Conservation (phyloP, 2,888 invertebrate species). For the Caradrina kadenii region DNA sequence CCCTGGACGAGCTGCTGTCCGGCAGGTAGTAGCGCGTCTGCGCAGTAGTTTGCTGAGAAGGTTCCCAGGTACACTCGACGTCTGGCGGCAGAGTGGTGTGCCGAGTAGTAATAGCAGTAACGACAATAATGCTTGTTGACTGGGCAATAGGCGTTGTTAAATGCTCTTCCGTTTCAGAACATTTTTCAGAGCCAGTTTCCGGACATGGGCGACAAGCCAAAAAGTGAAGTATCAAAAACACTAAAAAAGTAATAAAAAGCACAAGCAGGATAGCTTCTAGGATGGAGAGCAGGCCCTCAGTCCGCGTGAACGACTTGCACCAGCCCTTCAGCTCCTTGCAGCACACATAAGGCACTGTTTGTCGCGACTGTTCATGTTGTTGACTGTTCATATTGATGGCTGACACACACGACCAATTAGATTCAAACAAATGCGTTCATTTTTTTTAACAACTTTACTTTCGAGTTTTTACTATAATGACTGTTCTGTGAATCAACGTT, state of each 20-base stretch:
- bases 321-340: constrained; percentile 80
- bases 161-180: neutral
- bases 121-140: neutral
- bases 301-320: constrained; percentile 82
- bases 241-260: constrained; percentile 72
- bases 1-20: neutral
- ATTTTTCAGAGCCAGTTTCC: neutral
- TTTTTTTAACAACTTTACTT: constrained; percentile 6
- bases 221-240: constrained; percentile 79
- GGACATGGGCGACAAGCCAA: constrained; percentile 67
- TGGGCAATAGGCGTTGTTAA: too few species aligned
- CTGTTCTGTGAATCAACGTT: too few species aligned
- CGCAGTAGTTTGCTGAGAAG: constrained; percentile 75
- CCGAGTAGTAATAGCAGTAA: neutral
- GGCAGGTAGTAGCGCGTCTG: constrained; percentile 69
- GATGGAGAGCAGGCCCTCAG: constrained; percentile 73
- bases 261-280: constrained; percentile 75
- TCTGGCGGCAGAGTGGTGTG: constrained; percentile 54
- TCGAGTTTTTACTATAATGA: neutral
- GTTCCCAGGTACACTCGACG: constrained; percentile 79
- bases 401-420: constrained; percentile 72
- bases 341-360: constrained; percentile 80
- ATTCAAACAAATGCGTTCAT: constrained; percentile 47
- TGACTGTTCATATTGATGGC: constrained; percentile 41
- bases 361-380: constrained; percentile 57